These are phyloP conservation scores for Molossus alvarezi DNA, from an alignment of 2,797 vertebrate genomes.

Conservation along the genomic window DNA sequence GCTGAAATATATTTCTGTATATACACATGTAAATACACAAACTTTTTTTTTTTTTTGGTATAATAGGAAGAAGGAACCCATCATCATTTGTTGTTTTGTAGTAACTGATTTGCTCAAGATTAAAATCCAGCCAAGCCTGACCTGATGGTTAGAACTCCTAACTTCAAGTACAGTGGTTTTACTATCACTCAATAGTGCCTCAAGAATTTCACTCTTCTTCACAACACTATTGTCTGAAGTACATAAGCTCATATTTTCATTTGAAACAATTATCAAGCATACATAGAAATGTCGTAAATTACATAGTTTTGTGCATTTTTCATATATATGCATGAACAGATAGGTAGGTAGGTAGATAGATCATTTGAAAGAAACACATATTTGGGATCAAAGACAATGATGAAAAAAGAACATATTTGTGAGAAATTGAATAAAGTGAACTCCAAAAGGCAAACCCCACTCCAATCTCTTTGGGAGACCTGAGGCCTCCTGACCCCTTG, in stretches of 20 bases:
- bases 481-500: background rate
- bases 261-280: background rate
- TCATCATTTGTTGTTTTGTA: background rate
- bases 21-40: background rate
- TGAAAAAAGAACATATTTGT: background rate
- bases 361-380: background rate
- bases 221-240: background rate
- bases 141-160: background rate
- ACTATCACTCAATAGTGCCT: background rate
- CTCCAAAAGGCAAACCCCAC: background rate
- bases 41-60: background rate
- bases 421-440: background rate
- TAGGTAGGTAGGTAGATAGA: background rate
- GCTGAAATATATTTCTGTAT: background rate
- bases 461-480: background rate
- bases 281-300: background rate
- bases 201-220: background rate
- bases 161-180: background rate
- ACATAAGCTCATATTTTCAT: background rate
- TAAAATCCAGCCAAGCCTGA: background rate
- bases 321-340: background rate
- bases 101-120: background rate
- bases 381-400: background rate
- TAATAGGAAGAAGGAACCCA: background rate
- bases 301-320: background rate